phyloP scores from a whole-genome alignment of 2,888 invertebrate genomes.

The Resseliella maxima region DNA sequence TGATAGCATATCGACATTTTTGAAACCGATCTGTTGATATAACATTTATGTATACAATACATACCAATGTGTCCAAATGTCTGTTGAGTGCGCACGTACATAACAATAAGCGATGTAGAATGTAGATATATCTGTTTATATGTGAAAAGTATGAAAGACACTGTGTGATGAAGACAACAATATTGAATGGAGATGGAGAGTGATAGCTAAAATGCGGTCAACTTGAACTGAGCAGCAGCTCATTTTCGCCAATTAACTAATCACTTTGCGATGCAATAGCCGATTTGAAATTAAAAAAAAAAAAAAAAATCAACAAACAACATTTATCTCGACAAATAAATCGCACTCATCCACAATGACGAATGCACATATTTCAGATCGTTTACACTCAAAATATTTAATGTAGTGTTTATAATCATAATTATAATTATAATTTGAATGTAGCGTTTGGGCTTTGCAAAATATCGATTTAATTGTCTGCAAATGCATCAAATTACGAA shows the following conservation, averaged over 20 bases:
- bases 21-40: background rate
- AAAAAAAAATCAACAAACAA: slow-evolving; percentile 46
- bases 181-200: background rate
- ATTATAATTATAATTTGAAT: slow-evolving; percentile 1
- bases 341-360: slow-evolving; percentile 29
- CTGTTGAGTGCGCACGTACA: background rate
- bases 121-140: no score
- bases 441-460: background rate
- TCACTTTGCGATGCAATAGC: slow-evolving; percentile 30
- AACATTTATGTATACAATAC: background rate
- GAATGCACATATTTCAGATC: background rate
- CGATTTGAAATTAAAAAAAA: no score
- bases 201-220: background rate
- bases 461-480: slow-evolving; percentile 28
- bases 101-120: no score
- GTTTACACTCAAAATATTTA: background rate
- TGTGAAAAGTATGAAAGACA: background rate
- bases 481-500: slow-evolving; percentile 29
- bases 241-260: slow-evolving; percentile 54
- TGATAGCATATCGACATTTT: background rate
- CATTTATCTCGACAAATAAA: slow-evolving; percentile 18
- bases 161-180: background rate
- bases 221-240: slow-evolving; percentile 20
- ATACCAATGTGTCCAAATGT: background rate
- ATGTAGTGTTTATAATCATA: background rate